These are phyloP conservation scores for Chloropsis cyanopogon DNA, from an alignment of 2,113 vertebrate genomes.

Conservation along the genomic window DNA sequence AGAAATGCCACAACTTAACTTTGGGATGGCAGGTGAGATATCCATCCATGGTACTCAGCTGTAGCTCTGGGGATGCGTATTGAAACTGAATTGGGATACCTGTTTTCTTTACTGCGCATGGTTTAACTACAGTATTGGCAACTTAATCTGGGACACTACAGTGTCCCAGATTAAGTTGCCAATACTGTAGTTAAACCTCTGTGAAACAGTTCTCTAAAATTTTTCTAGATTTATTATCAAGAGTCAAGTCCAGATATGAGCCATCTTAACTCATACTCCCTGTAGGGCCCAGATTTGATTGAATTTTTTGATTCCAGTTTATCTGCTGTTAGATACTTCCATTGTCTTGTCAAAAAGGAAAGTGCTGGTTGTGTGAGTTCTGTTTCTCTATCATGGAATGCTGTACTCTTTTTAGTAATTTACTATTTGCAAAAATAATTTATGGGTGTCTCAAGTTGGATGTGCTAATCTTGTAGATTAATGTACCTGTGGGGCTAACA, in stretches of 20 bases:
- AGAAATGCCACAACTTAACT: constrained; percentile 92
- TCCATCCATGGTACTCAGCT: not conserved
- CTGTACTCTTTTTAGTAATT: not conserved
- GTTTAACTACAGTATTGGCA: no score
- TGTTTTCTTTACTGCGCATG: not conserved
- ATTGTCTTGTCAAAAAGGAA: not conserved
- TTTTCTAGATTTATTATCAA: not conserved
- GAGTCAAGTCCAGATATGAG: not conserved
- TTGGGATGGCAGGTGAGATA: constrained; percentile 91
- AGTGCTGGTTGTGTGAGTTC: not conserved
- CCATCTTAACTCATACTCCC: not conserved
- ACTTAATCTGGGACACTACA: no score
- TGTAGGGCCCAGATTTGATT: not conserved
- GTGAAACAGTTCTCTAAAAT: not conserved
- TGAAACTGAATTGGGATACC: not conserved
- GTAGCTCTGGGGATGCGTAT: not conserved
- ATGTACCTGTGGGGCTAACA: not conserved
- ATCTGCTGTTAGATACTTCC: not conserved
- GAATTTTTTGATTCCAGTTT: not conserved
- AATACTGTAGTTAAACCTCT: not conserved
- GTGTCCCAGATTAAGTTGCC: not conserved
- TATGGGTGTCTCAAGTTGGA: not conserved
- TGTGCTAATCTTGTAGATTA: not conserved
- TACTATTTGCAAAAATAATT: not conserved
- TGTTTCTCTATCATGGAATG: not conserved